A percentile compares a stretch with the other conserved stretches of the same genome.
Evolutionary conservation across 2,888 invertebrate genomes (phyloP).

Genomic region (Tenthredo livida): DNA sequence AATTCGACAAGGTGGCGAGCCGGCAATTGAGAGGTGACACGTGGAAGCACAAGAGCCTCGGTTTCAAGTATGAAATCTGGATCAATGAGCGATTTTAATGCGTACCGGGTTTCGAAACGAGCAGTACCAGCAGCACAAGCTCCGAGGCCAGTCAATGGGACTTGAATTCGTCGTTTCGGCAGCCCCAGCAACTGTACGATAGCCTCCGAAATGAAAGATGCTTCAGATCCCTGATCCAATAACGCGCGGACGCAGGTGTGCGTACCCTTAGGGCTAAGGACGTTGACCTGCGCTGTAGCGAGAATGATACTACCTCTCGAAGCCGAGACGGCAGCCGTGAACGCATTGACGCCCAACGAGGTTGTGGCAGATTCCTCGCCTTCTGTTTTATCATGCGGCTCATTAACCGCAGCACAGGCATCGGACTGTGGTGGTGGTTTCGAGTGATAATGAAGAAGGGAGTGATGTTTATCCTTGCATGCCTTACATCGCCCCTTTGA

Average conservation of each 20-base stretch:
- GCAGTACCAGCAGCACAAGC: constrained; percentile 38
- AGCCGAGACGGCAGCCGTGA: not conserved
- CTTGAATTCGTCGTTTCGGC: not conserved
- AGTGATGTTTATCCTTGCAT: constrained; percentile 12
- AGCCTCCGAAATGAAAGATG: constrained; percentile 48
- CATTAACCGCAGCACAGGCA: not conserved
- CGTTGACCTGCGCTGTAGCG: constrained; percentile 50
- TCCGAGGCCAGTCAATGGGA: constrained; percentile 47
- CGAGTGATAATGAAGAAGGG: not conserved
- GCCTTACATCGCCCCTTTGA: constrained; percentile 16
- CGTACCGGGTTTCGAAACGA: not conserved
- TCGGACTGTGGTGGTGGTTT: not conserved
- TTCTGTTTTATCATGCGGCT: not conserved
- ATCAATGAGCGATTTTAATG: constrained; percentile 43
- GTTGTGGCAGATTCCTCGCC: not conserved
- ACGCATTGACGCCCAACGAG: not conserved
- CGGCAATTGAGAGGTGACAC: constrained; percentile 50
- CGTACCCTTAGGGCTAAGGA: constrained; percentile 28
- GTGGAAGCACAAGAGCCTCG: constrained; percentile 52
- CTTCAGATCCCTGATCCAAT: constrained; percentile 56
- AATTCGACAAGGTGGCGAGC: constrained; percentile 13
- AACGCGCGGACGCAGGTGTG: constrained; percentile 42
- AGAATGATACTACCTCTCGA: constrained; percentile 35
- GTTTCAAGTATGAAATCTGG: constrained; percentile 25
- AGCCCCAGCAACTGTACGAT: constrained; percentile 48